phyloP scores from a whole-genome alignment of 1,140 invertebrate species.

The Aphelenchoides avenae region DNA sequence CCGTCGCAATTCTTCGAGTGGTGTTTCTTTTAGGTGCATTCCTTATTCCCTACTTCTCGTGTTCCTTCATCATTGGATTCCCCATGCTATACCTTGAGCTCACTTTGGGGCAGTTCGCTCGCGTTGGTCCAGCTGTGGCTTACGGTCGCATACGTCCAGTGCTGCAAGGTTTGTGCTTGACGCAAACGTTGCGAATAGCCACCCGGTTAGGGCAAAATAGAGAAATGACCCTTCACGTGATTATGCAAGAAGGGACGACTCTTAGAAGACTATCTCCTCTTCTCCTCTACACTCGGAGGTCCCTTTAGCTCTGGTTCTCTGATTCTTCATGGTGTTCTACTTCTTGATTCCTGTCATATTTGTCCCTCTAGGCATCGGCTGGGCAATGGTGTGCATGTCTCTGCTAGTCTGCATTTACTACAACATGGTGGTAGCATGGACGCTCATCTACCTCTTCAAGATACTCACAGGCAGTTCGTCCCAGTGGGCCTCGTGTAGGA shows the following conservation, averaged over 20 bases:
- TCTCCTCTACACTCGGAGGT: not conserved
- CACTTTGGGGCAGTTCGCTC: constrained; percentile 10
- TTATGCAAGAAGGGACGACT: not conserved
- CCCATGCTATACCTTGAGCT: constrained; percentile 20
- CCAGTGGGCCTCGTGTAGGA: constrained; percentile 9
- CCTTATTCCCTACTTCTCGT: constrained; percentile 20
- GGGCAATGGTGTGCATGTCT: constrained; percentile 91
- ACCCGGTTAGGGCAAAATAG: no score
- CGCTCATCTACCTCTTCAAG: constrained; percentile 83
- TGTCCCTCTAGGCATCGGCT: constrained; percentile 68
- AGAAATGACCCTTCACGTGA: not conserved
- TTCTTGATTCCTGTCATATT: constrained; percentile 1
- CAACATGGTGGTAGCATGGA: constrained; percentile 84
- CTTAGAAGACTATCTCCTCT: no score
- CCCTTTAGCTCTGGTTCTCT: not conserved
- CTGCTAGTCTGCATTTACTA: constrained; percentile 97
- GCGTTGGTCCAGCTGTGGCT: constrained; percentile 16
- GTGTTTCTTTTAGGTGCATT: no score
- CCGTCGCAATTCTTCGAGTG: no score
- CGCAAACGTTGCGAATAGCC: no score
- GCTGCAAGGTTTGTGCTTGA: constrained; percentile 21
- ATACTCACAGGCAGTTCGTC: constrained; percentile 8
- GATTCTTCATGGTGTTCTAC: not conserved
- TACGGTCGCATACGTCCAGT: constrained; percentile 14
- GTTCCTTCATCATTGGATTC: constrained; percentile 22